Conservation (phyloP, 1,140 invertebrate species). For the Rhizoglyphus robini region DNA sequence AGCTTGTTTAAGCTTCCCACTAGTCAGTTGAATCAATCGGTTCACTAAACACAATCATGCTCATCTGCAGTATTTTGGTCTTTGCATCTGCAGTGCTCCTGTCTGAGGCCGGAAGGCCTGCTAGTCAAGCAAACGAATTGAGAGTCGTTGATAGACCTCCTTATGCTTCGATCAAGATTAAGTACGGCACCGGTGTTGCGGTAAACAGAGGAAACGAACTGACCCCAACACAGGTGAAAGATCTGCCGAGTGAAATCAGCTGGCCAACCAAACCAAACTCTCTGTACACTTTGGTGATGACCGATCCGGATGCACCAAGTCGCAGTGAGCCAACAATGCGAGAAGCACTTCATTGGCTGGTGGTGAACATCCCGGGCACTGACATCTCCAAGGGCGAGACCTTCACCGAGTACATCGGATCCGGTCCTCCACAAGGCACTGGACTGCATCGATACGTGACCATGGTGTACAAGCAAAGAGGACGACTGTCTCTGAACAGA, state of each 20-base stretch:
- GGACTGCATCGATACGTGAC: conserved; percentile 24
- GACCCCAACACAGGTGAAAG: background rate
- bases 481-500: background rate
- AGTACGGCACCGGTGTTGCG: background rate
- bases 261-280: background rate
- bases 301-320: conserved; percentile 35
- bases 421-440: conserved; percentile 31
- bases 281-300: conserved; percentile 61
- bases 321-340: conserved; percentile 25
- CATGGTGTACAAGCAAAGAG: conserved; percentile 11
- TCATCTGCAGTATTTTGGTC: too few species aligned
- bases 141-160: too few species aligned
- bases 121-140: too few species aligned
- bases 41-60: too few species aligned
- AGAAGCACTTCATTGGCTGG: conserved; percentile 32
- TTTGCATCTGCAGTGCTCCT: too few species aligned
- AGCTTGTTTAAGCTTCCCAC: too few species aligned
- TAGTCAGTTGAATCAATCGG: too few species aligned
- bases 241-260: background rate
- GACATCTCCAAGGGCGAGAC: conserved; percentile 30
- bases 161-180: too few species aligned
- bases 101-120: too few species aligned
- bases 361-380: conserved; percentile 33
- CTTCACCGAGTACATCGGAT: conserved; percentile 31
- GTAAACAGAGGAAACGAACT: conserved; percentile 10